phyloP scores from a whole-genome alignment of 2,113 vertebrate species.

The Actenoides lindsayi region DNA sequence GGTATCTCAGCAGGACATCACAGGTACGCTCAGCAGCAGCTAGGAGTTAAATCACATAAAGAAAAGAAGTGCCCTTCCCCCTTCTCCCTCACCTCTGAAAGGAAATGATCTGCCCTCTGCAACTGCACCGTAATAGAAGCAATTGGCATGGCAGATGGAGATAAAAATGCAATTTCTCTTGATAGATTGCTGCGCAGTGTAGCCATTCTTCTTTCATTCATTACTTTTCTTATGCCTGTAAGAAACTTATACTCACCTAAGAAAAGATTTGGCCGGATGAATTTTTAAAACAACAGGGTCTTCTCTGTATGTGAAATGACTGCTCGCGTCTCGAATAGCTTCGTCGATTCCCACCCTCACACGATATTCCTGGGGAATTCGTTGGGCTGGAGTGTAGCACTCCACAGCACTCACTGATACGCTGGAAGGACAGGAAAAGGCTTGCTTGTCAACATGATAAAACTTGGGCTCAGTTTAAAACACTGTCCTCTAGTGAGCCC shows the following conservation, averaged over 20 bases:
- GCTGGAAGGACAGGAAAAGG: constrained; percentile 48
- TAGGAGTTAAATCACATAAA: constrained; percentile 10
- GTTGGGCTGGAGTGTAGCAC: constrained; percentile 88
- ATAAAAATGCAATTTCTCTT: constrained; percentile 57
- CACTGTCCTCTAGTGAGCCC: not conserved
- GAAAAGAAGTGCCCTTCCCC: constrained; percentile 4
- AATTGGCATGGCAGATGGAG: constrained; percentile 24
- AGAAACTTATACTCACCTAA: constrained; percentile 82
- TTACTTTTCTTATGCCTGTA: not conserved
- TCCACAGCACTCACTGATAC: constrained; percentile 70
- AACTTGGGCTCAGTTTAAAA: not conserved
- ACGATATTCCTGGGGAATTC: constrained; percentile 70
- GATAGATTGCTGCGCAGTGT: not conserved
- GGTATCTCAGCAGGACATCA: constrained; percentile 16
- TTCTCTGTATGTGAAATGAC: constrained; percentile 86
- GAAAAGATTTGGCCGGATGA: constrained; percentile 91
- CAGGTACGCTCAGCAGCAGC: constrained; percentile 1
- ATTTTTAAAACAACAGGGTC: constrained; percentile 89
- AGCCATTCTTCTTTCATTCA: not conserved
- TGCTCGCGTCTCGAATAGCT: constrained; percentile 71
- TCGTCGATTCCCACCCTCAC: constrained; percentile 87
- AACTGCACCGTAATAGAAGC: constrained; percentile 39
- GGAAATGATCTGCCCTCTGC: constrained; percentile 46
- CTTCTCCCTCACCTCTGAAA: constrained; percentile 37
- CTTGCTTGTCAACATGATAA: not conserved